Conservation (phyloP, 2,113 vertebrate species). For the Leptobrachium ailaonicum region DNA sequence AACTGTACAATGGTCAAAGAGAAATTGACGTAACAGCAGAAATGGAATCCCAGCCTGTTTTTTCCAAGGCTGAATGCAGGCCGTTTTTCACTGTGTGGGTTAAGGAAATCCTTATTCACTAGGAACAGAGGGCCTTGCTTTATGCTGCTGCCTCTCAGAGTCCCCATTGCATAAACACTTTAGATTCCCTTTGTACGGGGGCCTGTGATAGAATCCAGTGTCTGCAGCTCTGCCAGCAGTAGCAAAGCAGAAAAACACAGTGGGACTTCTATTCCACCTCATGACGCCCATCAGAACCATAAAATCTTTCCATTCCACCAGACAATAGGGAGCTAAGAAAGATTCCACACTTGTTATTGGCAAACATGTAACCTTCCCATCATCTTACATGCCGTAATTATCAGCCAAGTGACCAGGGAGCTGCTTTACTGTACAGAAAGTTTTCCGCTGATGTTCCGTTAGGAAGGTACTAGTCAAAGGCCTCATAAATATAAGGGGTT, state of each 20-base stretch:
- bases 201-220: slow-evolving; percentile 52
- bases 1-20: slow-evolving; percentile 58
- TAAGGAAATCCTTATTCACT: slow-evolving; percentile 58
- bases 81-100: slow-evolving; percentile 54
- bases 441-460: no score
- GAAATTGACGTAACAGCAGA: slow-evolving; percentile 56
- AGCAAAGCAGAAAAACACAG: slow-evolving; percentile 50
- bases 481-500: no score
- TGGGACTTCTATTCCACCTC: slow-evolving; percentile 44
- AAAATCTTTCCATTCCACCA: slow-evolving; percentile 46
- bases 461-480: no score
- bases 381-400: slow-evolving; percentile 19
- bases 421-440: not conserved
- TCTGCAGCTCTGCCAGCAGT: slow-evolving; percentile 48
- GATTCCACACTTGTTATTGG: slow-evolving; percentile 48
- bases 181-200: slow-evolving; percentile 48
- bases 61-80: slow-evolving; percentile 54
- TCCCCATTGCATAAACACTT: slow-evolving; percentile 52
- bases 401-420: slow-evolving; percentile 16
- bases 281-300: slow-evolving; percentile 46
- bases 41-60: slow-evolving; percentile 57
- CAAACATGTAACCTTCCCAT: slow-evolving; percentile 43
- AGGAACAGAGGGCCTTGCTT: slow-evolving; percentile 55
- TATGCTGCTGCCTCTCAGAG: slow-evolving; percentile 49
- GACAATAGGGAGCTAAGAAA: slow-evolving; percentile 46